These are phyloP conservation scores for Mixornis gularis DNA, from an alignment of 2,113 vertebrate species.

Conservation along the genomic window DNA sequence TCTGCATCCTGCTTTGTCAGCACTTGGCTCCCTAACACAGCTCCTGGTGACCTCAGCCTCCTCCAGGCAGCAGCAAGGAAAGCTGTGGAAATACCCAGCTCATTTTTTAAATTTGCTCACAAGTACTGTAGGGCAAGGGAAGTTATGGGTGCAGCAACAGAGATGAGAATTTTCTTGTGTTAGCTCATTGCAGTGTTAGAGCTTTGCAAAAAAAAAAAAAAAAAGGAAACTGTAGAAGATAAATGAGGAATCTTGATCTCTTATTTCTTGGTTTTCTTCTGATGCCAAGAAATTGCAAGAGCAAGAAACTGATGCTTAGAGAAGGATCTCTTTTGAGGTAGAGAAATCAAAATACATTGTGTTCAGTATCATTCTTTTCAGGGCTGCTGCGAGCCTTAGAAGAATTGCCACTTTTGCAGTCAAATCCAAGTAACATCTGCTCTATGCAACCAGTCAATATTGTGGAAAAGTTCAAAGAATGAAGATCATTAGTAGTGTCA, in stretches of 20 bases:
- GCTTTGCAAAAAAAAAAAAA: not conserved
- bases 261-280: not conserved
- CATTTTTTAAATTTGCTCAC: not conserved
- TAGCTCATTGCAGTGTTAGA: accelerated
- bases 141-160: not conserved
- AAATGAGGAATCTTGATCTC: not conserved
- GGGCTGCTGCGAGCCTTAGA: not conserved
- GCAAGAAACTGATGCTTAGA: not conserved
- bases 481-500: slow-evolving; percentile 92
- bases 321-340: not conserved
- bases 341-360: slow-evolving; percentile 60
- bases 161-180: not conserved
- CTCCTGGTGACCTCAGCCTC: not conserved
- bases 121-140: not conserved
- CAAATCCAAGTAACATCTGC: slow-evolving; percentile 90
- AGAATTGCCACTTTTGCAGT: slow-evolving; percentile 67
- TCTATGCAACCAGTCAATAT: slow-evolving; percentile 95
- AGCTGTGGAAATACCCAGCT: not conserved
- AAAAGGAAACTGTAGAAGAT: not conserved
- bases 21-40: not conserved
- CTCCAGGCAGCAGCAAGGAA: not conserved
- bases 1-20: not conserved
- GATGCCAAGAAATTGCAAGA: not conserved
- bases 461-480: slow-evolving; percentile 94
- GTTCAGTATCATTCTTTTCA: slow-evolving; percentile 26